These are phyloP conservation scores for Sarcoramphus papa DNA, from an alignment of 2,797 vertebrate genomes.

Conservation along the genomic window DNA sequence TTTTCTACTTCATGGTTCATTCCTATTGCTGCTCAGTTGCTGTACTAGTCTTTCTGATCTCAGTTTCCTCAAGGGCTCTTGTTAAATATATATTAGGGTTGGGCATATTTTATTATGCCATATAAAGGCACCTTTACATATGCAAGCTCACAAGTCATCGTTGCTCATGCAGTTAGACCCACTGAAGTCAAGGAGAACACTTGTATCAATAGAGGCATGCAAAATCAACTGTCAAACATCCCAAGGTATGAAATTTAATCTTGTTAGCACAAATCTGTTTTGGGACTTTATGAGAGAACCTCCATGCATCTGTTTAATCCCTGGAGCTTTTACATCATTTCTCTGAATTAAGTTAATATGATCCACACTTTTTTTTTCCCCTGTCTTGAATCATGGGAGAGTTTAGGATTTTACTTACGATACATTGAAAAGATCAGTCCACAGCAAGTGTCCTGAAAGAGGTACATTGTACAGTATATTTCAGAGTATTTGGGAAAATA, in stretches of 20 bases:
- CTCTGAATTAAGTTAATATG: slow-evolving; percentile 1
- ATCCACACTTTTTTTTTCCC: neutral
- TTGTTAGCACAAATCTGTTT: neutral
- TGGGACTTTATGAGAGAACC: neutral
- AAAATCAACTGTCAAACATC: neutral
- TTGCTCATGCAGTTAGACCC: neutral
- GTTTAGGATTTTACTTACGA: neutral
- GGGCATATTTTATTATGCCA: neutral
- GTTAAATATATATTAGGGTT: neutral
- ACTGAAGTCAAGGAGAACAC: neutral
- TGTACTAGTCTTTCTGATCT: neutral
- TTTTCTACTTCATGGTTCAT: neutral
- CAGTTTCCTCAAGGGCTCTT: neutral
- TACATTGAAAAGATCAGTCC: neutral
- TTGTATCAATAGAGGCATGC: neutral
- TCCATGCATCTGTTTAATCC: slow-evolving; percentile 6
- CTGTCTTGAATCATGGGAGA: neutral
- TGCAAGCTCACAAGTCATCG: neutral
- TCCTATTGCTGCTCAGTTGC: neutral
- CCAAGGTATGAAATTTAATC: slow-evolving; percentile 27
- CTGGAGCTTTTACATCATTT: slow-evolving; percentile 25
- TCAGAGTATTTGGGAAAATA: neutral
- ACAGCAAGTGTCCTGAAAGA: neutral
- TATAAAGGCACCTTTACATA: neutral
- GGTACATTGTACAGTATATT: neutral